These are phyloP conservation scores for Sebastes umbrosus DNA, from an alignment of 2,797 vertebrate species.

Conservation along the genomic window DNA sequence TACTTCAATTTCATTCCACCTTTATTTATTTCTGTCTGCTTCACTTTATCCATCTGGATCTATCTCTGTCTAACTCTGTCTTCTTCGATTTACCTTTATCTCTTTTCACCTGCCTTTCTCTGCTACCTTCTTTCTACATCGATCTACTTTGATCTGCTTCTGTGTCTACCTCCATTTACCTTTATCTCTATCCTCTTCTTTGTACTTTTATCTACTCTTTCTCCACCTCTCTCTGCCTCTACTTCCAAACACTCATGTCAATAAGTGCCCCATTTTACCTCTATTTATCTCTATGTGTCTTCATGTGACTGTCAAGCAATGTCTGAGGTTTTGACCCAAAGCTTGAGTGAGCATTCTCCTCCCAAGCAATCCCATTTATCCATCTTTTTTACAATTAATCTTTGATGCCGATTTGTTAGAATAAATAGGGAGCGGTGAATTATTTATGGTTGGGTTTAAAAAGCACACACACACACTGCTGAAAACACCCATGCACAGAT, in stretches of 20 bases:
- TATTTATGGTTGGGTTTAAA: constrained; percentile 55
- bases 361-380: constrained; percentile 14
- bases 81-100: background rate
- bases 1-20: background rate
- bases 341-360: constrained; percentile 2
- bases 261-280: background rate
- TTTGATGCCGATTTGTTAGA: constrained; percentile 68
- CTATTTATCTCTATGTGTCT: background rate
- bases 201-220: constrained; percentile 13
- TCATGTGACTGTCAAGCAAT: background rate
- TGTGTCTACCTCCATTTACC: constrained; percentile 12
- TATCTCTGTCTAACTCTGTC: background rate
- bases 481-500: constrained; percentile 67
- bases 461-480: constrained; percentile 36
- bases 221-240: background rate
- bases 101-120: background rate
- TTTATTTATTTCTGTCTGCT: constrained; percentile 6
- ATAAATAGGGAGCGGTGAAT: constrained; percentile 64
- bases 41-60: constrained; percentile 6
- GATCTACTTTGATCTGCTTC: constrained; percentile 21
- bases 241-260: background rate
- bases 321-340: constrained; percentile 17
- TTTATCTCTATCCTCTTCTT: background rate
- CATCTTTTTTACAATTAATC: constrained; percentile 48
- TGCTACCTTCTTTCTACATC: constrained; percentile 4